Conservation (phyloP, 2,113 vertebrate genomes). For the Nestor notabilis region DNA sequence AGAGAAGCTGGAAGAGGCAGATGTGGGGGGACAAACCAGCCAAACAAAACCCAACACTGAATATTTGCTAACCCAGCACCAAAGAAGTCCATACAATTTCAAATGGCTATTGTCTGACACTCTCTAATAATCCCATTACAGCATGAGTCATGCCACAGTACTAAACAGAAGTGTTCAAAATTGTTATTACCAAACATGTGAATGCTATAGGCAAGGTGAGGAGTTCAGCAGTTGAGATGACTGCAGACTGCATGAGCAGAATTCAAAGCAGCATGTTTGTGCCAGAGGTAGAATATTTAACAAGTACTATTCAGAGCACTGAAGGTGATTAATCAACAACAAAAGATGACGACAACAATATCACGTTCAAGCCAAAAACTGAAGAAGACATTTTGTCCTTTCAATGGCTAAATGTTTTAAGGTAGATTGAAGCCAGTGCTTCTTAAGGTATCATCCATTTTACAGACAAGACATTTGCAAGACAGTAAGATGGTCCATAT, state of each 20-base stretch:
- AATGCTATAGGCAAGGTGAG: not conserved
- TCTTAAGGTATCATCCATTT: not conserved
- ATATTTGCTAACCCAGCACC: not conserved
- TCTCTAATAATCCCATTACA: not conserved
- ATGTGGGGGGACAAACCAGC: fast-evolving
- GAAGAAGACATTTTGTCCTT: not conserved
- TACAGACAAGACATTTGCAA: not conserved
- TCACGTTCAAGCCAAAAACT: not conserved
- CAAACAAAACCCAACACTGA: not conserved
- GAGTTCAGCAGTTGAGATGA: not conserved
- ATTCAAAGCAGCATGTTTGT: not conserved
- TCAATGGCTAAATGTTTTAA: not conserved
- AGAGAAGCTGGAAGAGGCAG: not conserved
- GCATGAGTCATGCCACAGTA: not conserved
- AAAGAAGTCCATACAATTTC: not conserved
- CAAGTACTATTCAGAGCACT: not conserved
- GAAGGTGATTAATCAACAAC: not conserved
- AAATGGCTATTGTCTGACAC: not conserved
- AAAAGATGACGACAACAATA: not conserved
- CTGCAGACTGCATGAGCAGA: not conserved
- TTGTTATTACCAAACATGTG: not conserved
- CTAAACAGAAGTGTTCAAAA: not conserved
- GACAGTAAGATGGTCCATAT: not conserved
- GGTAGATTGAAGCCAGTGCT: not conserved
- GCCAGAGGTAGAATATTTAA: constrained; percentile 14